These are phyloP conservation scores for Nannoperca obscura DNA, from an alignment of 2,797 vertebrate species.

Conservation along the genomic window DNA sequence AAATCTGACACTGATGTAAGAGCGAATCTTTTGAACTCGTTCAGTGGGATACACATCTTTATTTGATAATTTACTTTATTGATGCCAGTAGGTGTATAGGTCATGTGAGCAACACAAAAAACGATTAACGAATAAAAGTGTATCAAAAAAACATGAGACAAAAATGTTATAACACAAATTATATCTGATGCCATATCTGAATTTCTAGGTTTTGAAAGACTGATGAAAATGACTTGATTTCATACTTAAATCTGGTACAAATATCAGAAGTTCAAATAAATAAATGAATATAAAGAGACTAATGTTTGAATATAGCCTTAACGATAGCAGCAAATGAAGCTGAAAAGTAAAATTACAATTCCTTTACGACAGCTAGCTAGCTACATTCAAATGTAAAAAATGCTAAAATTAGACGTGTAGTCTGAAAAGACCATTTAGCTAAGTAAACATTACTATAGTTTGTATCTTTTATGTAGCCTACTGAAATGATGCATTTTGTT, in stretches of 20 bases:
- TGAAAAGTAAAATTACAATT: not conserved
- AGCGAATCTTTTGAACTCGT: conserved; percentile 31
- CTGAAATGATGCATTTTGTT: not conserved
- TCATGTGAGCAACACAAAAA: not conserved
- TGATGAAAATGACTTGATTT: not conserved
- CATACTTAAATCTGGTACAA: not conserved
- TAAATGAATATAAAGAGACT: not conserved
- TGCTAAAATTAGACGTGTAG: not conserved
- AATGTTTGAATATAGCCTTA: not conserved
- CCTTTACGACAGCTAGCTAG: not conserved
- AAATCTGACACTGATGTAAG: not conserved
- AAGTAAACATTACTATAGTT: not conserved
- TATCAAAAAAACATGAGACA: not conserved
- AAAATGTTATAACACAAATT: not conserved
- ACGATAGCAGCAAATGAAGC: not conserved
- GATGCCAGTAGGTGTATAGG: not conserved
- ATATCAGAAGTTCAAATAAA: not conserved
- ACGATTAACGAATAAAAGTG: not conserved
- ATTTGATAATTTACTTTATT: not conserved
- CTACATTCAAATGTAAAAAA: not conserved
- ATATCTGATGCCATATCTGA: not conserved
- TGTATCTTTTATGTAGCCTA: not conserved
- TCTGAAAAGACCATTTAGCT: not conserved
- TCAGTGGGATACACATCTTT: not conserved
- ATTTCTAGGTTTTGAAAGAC: not conserved